Base-by-base conservation (phyloP, 1,140 invertebrate species). In the Eurosta solidaginis region DNA sequence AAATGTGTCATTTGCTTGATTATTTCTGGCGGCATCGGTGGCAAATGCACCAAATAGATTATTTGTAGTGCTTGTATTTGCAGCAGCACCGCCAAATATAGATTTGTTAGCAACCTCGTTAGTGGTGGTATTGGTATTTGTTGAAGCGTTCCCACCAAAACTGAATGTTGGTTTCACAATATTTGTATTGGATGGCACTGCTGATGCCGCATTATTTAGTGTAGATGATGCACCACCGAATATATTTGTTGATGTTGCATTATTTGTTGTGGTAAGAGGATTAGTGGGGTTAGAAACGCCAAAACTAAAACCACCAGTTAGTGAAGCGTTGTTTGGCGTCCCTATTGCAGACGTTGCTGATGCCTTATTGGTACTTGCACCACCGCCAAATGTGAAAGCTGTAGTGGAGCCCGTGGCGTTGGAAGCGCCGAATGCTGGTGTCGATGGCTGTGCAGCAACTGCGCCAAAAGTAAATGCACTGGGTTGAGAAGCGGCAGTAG, bases 381-480 rank as follows among this genome's bases (percentile, higher is more conserved):
- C 45, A 74, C 29, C 1, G 6, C 25, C 44, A 10, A 4, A 12
- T 68, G 17, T 80, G 78, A 6, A 76, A 79, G 49, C 80, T 81
- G 10, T 82, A 77, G 52, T 74, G 77, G 25, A 75, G 81, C 63
- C 81, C 83, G 33, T 20, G 78, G 3, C 77, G 52, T 29, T 79
- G 9, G 76, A 79, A 78, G 82, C 82, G 12, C 78, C 17, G 27
- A 78, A 44, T 42, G 76, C 29, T 44, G 80, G 17, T 59, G n/a
- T 49, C 45, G 78, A 25, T 59, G 44, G 6, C 68, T 68, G 54
- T 29, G 17, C 42, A 25, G 52, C 10, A 63, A 22, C 40, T 52
- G 50, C 36, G n/a, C 76, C 76, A 77, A 77, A 77, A 9, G 42
- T 44, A 36, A 44, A 63, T 40, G 59, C n/a, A 3, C n/a, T 20